Evolutionary conservation across 2,797 vertebrate genomes (phyloP).

Genomic region (Peromyscus eremicus): DNA sequence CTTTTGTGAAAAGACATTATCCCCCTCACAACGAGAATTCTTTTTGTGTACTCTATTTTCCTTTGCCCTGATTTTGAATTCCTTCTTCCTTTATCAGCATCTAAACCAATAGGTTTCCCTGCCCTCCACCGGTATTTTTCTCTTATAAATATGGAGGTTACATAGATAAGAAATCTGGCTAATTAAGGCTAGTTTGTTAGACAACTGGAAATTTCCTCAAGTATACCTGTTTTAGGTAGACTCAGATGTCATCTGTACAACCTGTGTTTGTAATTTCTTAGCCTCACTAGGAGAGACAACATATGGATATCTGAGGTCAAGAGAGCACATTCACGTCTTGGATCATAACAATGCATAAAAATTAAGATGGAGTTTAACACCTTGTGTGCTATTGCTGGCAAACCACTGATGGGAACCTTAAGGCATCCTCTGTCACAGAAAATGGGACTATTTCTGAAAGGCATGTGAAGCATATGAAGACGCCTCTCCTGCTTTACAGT

Average conservation of each 20-base stretch:
- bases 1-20: conserved; percentile 48
- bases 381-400: conserved; percentile 53
- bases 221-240: neutral
- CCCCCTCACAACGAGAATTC: neutral
- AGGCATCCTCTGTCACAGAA: conserved; percentile 54
- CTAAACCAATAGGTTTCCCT: neutral
- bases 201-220: neutral
- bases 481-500: neutral
- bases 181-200: neutral
- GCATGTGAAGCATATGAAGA: neutral
- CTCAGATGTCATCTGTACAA: neutral
- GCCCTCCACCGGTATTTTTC: conserved; percentile 19
- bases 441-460: conserved; percentile 44
- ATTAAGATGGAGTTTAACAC: conserved; percentile 50
- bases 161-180: neutral
- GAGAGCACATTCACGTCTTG: neutral
- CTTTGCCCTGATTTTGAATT: conserved; percentile 26
- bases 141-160: conserved; percentile 8
- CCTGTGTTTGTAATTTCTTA: conserved; percentile 63
- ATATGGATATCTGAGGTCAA: conserved; percentile 24
- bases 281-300: conserved; percentile 11
- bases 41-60: conserved; percentile 48
- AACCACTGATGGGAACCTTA: conserved; percentile 75
- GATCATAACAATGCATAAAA: conserved; percentile 42
- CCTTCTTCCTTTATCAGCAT: conserved; percentile 29